Evolutionary conservation across 1,140 invertebrate species (phyloP).

Genomic region (Euura saliciscinereae): DNA sequence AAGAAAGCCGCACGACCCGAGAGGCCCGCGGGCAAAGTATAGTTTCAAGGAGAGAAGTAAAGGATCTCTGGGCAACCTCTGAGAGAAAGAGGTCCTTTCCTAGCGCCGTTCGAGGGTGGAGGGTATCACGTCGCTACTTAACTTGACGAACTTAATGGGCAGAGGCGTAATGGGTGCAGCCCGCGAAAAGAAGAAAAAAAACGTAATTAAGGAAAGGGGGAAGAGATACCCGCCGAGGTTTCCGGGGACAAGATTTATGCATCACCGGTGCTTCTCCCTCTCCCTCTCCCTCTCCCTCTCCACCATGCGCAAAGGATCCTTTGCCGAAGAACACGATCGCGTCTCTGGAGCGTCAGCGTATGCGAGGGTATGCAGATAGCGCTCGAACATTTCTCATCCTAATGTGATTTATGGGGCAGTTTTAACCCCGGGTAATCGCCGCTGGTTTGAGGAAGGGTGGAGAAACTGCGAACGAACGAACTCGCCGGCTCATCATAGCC

Average conservation of each 20-base stretch:
- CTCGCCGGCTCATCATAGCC: background rate
- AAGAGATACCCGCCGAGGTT: slow-evolving; percentile 37
- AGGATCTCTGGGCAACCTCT: background rate
- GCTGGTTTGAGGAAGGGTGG: background rate
- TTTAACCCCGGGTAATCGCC: slow-evolving; percentile 45
- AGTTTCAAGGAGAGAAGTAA: slow-evolving; percentile 17
- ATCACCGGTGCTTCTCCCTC: slow-evolving; percentile 31
- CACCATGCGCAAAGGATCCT: background rate
- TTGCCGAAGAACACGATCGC: background rate
- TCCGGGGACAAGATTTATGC: slow-evolving; percentile 42
- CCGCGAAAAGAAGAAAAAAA: slow-evolving; percentile 29
- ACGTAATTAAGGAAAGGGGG: slow-evolving; percentile 26
- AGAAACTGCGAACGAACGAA: background rate
- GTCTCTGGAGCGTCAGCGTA: slow-evolving; percentile 5
- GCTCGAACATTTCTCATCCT: slow-evolving; percentile 43
- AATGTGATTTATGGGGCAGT: slow-evolving; percentile 53
- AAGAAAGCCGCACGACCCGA: background rate
- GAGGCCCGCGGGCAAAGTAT: background rate
- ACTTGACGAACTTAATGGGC: slow-evolving; percentile 50
- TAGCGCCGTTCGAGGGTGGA: slow-evolving; percentile 23
- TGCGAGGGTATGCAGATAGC: slow-evolving; percentile 24
- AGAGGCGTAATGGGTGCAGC: slow-evolving; percentile 40
- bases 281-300: background rate
- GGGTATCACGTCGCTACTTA: slow-evolving; percentile 48
- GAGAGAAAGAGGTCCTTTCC: too few species aligned